A percentile compares a stretch with the other conserved stretches of the same genome.
Evolutionary conservation across 2,113 vertebrate species (phyloP).

Genomic region (Eulemur macaco): DNA sequence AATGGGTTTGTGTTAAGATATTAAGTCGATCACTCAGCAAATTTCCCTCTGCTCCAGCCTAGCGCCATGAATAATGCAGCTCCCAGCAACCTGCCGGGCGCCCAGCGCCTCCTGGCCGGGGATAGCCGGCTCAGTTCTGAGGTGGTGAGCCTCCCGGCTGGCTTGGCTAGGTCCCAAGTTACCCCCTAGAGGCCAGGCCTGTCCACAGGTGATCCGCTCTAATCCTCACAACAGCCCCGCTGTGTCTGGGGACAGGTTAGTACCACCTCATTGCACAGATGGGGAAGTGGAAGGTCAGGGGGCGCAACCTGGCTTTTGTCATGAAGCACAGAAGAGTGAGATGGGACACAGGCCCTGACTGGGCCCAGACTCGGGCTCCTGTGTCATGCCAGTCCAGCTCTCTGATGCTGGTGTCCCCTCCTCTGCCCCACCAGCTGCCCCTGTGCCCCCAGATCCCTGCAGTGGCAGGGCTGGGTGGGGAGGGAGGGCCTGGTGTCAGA

Average conservation of each 20-base stretch:
- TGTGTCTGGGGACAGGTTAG: rapidly evolving
- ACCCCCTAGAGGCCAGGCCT: neutral
- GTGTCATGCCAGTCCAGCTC: neutral
- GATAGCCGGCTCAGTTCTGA: neutral
- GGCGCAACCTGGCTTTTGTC: neutral
- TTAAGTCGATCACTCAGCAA: constrained; percentile 72
- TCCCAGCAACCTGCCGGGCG: neutral
- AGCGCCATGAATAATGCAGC: constrained; percentile 71
- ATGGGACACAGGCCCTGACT: rapidly evolving
- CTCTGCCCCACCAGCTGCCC: neutral
- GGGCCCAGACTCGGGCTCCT: neutral
- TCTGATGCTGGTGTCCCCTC: neutral
- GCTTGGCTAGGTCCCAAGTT: rapidly evolving
- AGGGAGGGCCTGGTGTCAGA: neutral
- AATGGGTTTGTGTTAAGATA: constrained; percentile 69
- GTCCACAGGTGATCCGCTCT: neutral
- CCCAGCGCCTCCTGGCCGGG: neutral
- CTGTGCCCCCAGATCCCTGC: neutral
- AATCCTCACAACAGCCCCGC: neutral
- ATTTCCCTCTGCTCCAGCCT: neutral
- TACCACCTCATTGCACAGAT: neutral
- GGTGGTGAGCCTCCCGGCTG: neutral
- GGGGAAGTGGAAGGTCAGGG: neutral
- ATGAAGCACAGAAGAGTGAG: neutral
- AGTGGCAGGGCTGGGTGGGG: neutral